Evolutionary conservation across 1,140 invertebrate species (phyloP).

Genomic region (Camponotus floridanus): DNA sequence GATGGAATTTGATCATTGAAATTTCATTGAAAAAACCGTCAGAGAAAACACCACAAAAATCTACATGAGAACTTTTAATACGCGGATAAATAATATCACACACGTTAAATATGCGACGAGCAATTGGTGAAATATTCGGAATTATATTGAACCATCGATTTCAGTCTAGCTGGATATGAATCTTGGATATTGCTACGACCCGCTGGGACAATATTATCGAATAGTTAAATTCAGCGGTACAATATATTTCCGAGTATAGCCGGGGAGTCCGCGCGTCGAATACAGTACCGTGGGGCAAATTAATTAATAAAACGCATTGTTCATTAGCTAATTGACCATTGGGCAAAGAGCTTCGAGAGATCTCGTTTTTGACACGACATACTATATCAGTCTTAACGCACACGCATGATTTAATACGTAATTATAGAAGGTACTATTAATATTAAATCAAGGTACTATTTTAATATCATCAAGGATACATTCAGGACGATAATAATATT

Average conservation of each 20-base stretch:
- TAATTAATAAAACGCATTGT: slow-evolving; percentile 67
- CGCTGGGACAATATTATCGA: slow-evolving; percentile 58
- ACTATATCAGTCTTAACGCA: slow-evolving; percentile 19
- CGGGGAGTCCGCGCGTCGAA: background rate
- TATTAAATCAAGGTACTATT: background rate
- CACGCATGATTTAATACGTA: slow-evolving; percentile 51
- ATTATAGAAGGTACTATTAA: background rate
- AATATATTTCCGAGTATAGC: slow-evolving; percentile 39
- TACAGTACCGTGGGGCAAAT: slow-evolving; percentile 18
- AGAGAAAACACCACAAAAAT: background rate
- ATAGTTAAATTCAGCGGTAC: slow-evolving; percentile 57
- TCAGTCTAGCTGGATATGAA: slow-evolving; percentile 29
- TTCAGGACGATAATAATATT: background rate
- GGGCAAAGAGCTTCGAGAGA: slow-evolving; percentile 29
- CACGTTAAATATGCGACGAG: background rate
- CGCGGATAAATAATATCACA: background rate
- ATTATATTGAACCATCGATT: slow-evolving; percentile 46
- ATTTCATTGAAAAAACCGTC: slow-evolving; percentile 1
- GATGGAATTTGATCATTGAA: slow-evolving; percentile 72
- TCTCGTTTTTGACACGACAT: slow-evolving; percentile 58
- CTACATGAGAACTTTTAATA: background rate
- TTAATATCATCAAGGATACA: background rate
- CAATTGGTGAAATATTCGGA: slow-evolving; percentile 15
- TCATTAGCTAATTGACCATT: slow-evolving; percentile 71
- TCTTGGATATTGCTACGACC: slow-evolving; percentile 34